Conservation (phyloP, 2,888 invertebrate species). For the Epistrophe grossulariae region DNA sequence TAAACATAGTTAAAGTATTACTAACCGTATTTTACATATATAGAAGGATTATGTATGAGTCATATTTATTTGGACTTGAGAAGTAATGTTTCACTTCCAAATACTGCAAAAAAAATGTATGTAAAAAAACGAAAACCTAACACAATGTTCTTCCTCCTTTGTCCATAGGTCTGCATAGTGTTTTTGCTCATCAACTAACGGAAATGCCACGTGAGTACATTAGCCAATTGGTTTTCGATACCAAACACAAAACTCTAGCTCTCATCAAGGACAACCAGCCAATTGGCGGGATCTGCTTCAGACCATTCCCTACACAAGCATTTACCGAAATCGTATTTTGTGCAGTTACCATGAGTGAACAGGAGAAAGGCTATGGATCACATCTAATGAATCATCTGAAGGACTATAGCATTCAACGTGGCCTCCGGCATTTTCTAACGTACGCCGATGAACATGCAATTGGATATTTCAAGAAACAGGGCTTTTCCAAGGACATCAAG, state of each 20-base stretch:
- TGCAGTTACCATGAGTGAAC: conserved; percentile 96
- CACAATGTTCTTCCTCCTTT: background rate
- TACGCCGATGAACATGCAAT: conserved; percentile 98
- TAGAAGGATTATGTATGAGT: too few species aligned
- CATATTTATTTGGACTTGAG: too few species aligned
- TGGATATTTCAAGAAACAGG: conserved; percentile 95
- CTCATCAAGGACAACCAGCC: conserved; percentile 94
- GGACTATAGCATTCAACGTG: conserved; percentile 95
- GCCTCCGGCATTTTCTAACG: conserved; percentile 95
- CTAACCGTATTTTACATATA: too few species aligned
- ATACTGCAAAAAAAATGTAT: background rate
- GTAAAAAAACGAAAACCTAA: background rate
- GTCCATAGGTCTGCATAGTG: conserved; percentile 89
- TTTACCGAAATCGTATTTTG: conserved; percentile 99
- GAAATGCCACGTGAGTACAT: conserved; percentile 98
- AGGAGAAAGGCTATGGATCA: conserved; percentile 97
- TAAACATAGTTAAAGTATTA: too few species aligned
- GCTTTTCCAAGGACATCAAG: conserved; percentile 97
- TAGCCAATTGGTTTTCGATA: conserved; percentile 94
- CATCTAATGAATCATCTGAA: conserved; percentile 99
- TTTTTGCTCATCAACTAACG: conserved; percentile 96
- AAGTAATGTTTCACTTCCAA: too few species aligned
- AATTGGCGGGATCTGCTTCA: conserved; percentile 97
- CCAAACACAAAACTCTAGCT: conserved; percentile 94
- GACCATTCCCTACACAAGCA: conserved; percentile 95